phyloP scores from a whole-genome alignment of 2,888 invertebrate genomes.

The Monopis laevigella region DNA sequence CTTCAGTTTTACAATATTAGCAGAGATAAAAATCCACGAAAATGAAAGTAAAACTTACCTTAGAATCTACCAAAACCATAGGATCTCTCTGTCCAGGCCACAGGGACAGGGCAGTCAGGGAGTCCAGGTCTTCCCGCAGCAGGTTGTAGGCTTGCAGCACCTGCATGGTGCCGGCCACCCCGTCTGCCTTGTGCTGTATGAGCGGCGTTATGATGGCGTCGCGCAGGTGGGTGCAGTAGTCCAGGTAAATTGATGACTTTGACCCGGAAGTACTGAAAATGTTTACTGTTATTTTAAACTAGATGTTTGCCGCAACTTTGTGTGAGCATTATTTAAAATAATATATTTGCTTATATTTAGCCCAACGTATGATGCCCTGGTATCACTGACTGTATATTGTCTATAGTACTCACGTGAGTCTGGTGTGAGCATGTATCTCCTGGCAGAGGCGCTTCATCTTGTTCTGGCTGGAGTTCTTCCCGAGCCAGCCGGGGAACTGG shows the following conservation, averaged over 20 bases:
- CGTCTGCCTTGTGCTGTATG: conserved; percentile 72
- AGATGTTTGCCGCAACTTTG: no score
- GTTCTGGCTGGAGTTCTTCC: conserved; percentile 87
- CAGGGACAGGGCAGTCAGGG: conserved; percentile 82
- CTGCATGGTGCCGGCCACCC: conserved; percentile 74
- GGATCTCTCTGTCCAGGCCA: conserved; percentile 87
- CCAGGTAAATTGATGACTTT: conserved; percentile 83
- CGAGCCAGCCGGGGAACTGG: conserved; percentile 95
- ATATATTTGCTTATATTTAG: no score
- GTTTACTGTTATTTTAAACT: no score
- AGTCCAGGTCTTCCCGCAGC: conserved; percentile 91
- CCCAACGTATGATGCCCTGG: conserved; percentile 90
- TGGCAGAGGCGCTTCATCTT: conserved; percentile 86
- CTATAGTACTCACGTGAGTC: conserved; percentile 71
- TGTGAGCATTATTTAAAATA: no score
- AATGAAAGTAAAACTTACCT: conserved; percentile 60
- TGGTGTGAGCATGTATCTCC: conserved; percentile 87
- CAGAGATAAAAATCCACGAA: no score
- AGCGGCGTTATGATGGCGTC: conserved; percentile 82
- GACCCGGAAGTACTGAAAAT: conserved; percentile 77
- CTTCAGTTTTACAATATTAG: no score
- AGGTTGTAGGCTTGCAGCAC: conserved; percentile 87
- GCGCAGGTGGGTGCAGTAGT: conserved; percentile 85
- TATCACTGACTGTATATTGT: no score
- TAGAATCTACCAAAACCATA: conserved; percentile 78